Conservation (phyloP, 2,797 vertebrate species). For the Sebastes baramenuke region DNA sequence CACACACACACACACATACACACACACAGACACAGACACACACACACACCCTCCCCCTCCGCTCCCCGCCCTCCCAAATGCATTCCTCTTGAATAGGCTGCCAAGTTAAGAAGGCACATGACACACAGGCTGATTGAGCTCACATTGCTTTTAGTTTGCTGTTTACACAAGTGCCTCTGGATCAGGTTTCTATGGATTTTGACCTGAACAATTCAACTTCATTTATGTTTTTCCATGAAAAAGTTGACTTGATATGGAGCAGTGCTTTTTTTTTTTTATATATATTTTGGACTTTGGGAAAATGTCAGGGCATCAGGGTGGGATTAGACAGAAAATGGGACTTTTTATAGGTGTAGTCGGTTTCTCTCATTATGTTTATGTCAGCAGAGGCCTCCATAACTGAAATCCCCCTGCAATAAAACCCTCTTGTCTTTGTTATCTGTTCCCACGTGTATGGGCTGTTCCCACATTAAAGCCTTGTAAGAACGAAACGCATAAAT, state of each 20-base stretch:
- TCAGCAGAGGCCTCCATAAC: neutral
- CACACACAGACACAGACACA: slow-evolving; percentile 20
- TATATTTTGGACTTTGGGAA: neutral
- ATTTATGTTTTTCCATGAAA: neutral
- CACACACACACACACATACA: neutral
- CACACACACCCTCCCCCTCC: neutral
- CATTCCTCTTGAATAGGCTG: slow-evolving; percentile 73
- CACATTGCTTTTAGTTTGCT: slow-evolving; percentile 68
- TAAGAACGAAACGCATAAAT: neutral
- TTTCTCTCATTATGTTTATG: neutral
- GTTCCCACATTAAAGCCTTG: neutral
- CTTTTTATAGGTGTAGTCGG: neutral
- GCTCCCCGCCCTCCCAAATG: slow-evolving; percentile 41
- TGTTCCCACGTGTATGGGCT: neutral
- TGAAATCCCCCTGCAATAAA: neutral
- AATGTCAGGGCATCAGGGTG: neutral
- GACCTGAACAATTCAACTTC: slow-evolving; percentile 11
- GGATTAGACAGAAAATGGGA: neutral
- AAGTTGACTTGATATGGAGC: neutral
- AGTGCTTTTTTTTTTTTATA: neutral
- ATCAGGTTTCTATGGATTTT: slow-evolving; percentile 37
- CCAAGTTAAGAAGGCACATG: slow-evolving; percentile 77
- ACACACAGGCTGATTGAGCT: slow-evolving; percentile 67
- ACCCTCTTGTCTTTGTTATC: neutral
- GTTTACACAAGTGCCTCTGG: slow-evolving; percentile 49